Base-by-base conservation (phyloP, 2,888 invertebrate species). In the Oscheius sp. region DNA sequence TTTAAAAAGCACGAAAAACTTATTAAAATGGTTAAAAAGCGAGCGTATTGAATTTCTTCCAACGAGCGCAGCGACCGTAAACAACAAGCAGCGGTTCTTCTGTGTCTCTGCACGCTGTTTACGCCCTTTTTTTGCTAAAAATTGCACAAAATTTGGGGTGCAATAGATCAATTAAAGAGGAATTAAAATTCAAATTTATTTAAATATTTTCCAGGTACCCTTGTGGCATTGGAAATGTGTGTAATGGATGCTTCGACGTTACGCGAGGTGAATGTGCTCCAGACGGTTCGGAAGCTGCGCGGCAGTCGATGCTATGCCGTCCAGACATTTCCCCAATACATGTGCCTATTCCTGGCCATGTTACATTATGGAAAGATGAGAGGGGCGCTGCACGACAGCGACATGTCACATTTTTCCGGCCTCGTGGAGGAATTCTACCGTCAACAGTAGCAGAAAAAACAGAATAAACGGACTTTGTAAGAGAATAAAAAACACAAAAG, bases 321-420 rank as follows among this genome's bases (percentile, higher is more conserved):
- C 6, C 79, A 79, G 43, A 77, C 79, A 18, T 46, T 77, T 12
- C 74, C 74, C 68, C 79, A 79, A 41, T 79, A 79, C 69, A 63
- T 79, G 69, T 68, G 75, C 63, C 75, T 79, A 35, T 61, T 75
- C 66, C 76, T 75, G 23, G 72, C 75, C 27, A 63, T 79, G 9
- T 66, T 79, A 16, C 76, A 77, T 46, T 79, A 76, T 18, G 79
- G 76, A 6, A 21, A 69, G 35, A 43, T 43, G 25, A 41, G 25
- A 18, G 69, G 35, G 9, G 27, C 5, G 25, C 25, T 3, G 25
- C 46, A 3, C 6, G 16, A 16, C 46, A 35, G 45, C n/a, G 59
- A 59, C 2, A 41, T 35, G n/a, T 29, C 59, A 13, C 12, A 41
- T n/a, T 59, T 59, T 18, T 18, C 16, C 16, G 18, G 35, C 18